Evolutionary conservation across 2,797 vertebrate genomes (phyloP), one percentile per base, ranked within the genome.

Genomic region (Crypturellus tataupa): DNA sequence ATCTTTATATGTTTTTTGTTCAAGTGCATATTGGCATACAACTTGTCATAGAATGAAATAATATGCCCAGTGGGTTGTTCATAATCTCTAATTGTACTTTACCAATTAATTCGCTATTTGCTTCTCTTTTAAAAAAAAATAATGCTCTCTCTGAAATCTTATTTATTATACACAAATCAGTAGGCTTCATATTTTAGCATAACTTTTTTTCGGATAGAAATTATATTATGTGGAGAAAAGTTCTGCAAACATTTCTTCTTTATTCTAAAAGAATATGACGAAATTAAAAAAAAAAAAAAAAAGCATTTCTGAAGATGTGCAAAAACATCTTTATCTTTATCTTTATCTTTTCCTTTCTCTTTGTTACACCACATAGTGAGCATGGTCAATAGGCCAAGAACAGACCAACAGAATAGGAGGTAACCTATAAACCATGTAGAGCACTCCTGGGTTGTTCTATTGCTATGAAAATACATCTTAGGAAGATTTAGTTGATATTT

Each of bases 401-500:
- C 13, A 65, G 40, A 86, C 8, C 8, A 91, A 60, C 9, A 47
- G 25, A 49, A 11, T 24, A 40, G 37, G 27, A 84, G 9, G 13
- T 24, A 83, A 53, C 12, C n/a, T 53, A 47, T 80, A 68, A 92
- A 77, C 37, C 40, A 25, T 16, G 4, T n/a, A 85, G 17, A 63
- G 15, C 4, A 59, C 21, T 60, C 31, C 39, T 62, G 59, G 4
- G 18, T 71, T 80, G 24, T n/a, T 29, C 16, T 72, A 19, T 58
- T 90, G 60, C 9, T 39, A 20, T 42, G 44, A 92, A 93, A 93
- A 75, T 71, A 44, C 6, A 71, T 23, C 4, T 75, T 77, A 24
- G 17, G 33, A 89, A 80, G 31, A 11, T 60, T 90, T 40, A 53
- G 14, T 51, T 70, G 47, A 33, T 44, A 72, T 33, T 75, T 73